These are phyloP conservation scores for Cerastis leucographa DNA, from an alignment of 2,888 invertebrate genomes.

Conservation along the genomic window DNA sequence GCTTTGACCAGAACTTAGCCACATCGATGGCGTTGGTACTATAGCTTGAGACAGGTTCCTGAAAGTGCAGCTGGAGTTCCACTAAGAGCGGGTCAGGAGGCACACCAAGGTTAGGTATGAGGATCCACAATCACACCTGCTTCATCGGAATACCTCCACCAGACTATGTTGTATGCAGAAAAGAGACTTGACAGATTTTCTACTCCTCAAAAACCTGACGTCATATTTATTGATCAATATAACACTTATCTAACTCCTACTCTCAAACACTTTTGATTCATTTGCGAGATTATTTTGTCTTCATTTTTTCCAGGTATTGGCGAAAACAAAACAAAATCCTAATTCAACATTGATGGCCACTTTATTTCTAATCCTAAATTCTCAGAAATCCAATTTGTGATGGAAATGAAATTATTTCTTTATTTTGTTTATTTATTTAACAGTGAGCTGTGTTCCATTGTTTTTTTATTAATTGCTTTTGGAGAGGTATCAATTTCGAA, in stretches of 20 bases:
- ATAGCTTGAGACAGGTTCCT: not conserved
- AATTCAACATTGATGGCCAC: not conserved
- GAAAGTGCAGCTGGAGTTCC: not conserved
- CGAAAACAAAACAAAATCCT: not conserved
- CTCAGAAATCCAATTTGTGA: slow-evolving; percentile 2
- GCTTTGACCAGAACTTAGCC: not conserved
- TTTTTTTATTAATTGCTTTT: not conserved
- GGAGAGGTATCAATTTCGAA: not conserved
- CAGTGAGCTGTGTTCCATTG: no score
- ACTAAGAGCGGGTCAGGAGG: no score
- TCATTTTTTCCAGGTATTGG: not conserved
- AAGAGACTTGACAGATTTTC: not conserved
- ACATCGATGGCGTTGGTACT: not conserved
- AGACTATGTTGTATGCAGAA: not conserved
- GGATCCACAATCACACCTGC: not conserved
- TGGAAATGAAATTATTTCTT: not conserved
- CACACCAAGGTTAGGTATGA: not conserved
- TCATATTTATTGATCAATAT: not conserved
- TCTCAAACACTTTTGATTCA: not conserved
- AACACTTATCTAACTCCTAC: not conserved
- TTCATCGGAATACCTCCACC: not conserved
- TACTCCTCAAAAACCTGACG: no score
- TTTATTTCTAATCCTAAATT: slow-evolving; percentile 2
- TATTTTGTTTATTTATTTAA: not conserved
- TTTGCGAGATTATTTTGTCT: not conserved